phyloP scores from a whole-genome alignment of 2,113 vertebrate species.

The Odocoileus virginianus region DNA sequence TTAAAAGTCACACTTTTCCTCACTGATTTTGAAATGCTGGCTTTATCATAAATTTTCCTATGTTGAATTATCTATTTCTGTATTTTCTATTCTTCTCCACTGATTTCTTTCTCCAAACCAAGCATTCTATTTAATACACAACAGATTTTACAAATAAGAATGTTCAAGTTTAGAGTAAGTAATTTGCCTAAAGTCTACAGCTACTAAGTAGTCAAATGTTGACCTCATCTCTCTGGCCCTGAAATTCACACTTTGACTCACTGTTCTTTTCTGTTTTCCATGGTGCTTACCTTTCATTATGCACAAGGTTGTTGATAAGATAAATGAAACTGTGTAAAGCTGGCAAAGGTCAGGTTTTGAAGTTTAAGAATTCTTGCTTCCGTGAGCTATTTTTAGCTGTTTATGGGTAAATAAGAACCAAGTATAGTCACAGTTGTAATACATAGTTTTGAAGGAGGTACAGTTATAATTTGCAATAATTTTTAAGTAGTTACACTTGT shows the following conservation, averaged over 20 bases:
- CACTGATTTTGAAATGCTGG: neutral
- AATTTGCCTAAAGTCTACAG: neutral
- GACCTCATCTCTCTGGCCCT: neutral
- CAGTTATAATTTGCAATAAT: neutral
- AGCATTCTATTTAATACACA: neutral
- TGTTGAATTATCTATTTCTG: neutral
- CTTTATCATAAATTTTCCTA: neutral
- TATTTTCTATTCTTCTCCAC: neutral
- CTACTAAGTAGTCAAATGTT: neutral
- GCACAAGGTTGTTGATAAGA: neutral
- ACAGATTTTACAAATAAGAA: neutral
- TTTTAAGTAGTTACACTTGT: neutral
- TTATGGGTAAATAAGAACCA: slow-evolving; percentile 12
- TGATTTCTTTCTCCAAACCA: neutral
- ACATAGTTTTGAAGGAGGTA: neutral
- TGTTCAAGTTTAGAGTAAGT: neutral
- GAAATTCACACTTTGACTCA: neutral
- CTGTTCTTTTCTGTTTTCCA: neutral
- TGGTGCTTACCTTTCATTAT: neutral
- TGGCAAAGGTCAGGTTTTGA: neutral
- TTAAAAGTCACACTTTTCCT: neutral
- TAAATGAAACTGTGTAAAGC: slow-evolving; percentile 29
- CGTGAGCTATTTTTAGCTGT: slow-evolving; percentile 25
- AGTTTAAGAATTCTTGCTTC: neutral
- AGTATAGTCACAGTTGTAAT: neutral